Conservation (phyloP, 2,797 vertebrate genomes). For the Synaphobranchus kaupii region DNA sequence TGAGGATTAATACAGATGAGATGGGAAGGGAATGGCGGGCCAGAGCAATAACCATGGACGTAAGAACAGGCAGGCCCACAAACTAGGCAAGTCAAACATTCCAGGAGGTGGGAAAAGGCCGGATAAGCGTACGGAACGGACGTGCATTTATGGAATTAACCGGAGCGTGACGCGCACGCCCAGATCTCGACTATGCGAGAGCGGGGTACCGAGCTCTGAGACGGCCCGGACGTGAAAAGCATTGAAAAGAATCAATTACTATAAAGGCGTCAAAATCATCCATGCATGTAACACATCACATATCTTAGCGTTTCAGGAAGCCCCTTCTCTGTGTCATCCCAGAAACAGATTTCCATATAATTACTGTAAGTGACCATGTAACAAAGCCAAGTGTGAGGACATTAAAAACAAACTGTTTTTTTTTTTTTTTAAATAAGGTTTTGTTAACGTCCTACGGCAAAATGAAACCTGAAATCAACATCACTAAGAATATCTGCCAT, state of each 20-base stretch:
- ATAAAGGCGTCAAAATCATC: conserved; percentile 74
- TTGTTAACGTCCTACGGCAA: conserved; percentile 57
- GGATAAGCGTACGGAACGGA: conserved; percentile 67
- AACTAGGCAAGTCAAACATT: conserved; percentile 63
- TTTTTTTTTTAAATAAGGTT: conserved; percentile 38
- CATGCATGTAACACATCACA: conserved; percentile 77
- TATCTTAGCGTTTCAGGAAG: conserved; percentile 71
- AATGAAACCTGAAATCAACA: conserved; percentile 53
- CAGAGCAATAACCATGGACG: conserved; percentile 1
- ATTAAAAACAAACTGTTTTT: conserved; percentile 43
- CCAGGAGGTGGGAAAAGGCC: conserved; percentile 57
- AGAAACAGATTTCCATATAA: conserved; percentile 63
- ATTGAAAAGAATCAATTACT: conserved; percentile 83
- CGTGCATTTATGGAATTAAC: conserved; percentile 64
- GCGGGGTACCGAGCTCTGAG: conserved; percentile 45
- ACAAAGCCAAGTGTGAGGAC: conserved; percentile 59
- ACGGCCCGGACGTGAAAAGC: conserved; percentile 66
- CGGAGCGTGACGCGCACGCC: conserved; percentile 69
- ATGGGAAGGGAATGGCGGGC: conserved; percentile 20
- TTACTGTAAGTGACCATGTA: conserved; percentile 55
- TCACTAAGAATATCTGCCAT: conserved; percentile 54
- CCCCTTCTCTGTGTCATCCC: conserved; percentile 53
- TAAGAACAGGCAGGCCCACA: conserved; percentile 44
- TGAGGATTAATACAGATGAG: conserved; percentile 31
- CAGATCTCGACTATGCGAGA: conserved; percentile 69